Base-by-base conservation (phyloP, 2,888 invertebrate genomes). In the Drosophila atripex region DNA sequence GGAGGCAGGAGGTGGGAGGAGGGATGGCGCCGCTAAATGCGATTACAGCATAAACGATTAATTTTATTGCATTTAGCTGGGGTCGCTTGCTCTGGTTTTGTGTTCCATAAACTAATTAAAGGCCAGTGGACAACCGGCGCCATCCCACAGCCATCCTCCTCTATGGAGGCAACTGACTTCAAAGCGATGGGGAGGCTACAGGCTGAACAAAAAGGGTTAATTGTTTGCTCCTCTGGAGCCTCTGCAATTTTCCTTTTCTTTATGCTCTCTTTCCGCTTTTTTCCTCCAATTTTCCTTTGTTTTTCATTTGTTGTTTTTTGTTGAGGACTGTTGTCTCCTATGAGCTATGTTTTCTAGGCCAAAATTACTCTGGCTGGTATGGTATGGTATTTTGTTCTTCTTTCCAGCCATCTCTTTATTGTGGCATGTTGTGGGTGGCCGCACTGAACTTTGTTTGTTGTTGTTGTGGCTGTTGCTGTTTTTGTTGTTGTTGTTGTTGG, bases 41-140 rank as follows among this genome's bases (percentile, higher is more conserved):
- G 87, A 77, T 80, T 87, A 87, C 73, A 47, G 68, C 82, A 80
- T 86, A 84, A 84, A 56, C 85, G 85, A 84, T 77, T 84, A 71
- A 75, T 73, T 80, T 80, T 70, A 84, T 80, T 71, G 69, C 72
- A 75, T 73, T 68, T 63, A 46, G 45, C 55, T 21, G 61, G 56
- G 56, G 39, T 4, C 39, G 59, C 21, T 14, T 18, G 12, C 18
- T 25, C 51, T 53, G 43, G 53, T 30, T 72, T 41, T 60, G 60
- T 73, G 54, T 72, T 71, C 46, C 52, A 49, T 65, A 65, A 86
- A 84, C 80, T 75, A 80, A 87, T 80, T 87, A 77, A 87, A 87
- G 78, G 71, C 54, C 71, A 49, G 49, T 50, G 59, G 41, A 58
- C 32, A 21, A 30, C 18, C 14, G 16, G 8, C 28, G 8, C 28